Evolutionary conservation across 1,140 invertebrate genomes (phyloP), one percentile per base, ranked within the genome.

Genomic region (Tetragnatha versicolor): DNA sequence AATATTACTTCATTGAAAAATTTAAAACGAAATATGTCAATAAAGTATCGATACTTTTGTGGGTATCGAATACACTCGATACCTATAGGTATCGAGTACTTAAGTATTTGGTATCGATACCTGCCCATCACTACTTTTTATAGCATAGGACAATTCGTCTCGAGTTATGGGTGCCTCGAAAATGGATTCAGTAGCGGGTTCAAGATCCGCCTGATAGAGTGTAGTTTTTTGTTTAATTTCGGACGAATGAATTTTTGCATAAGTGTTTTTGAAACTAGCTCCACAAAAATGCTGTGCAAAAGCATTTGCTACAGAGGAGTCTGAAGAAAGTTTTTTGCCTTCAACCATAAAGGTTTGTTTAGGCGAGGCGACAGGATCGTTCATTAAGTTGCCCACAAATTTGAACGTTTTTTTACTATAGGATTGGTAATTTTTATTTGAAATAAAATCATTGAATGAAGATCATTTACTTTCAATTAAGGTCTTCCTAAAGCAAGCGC

Each of bases 291-390:
- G 42, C 45, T 47, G 65, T 47, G 45, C 45, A 49, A 68, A 68
- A 68, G 42, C 65, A 6, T 49, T 33, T 14, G 42, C 14, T 14
- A 68, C 42, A 31, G 39, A 3, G 31, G 20, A 31, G n/a, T 68
- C 65, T 0, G 65, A 68, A 68, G 42, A 47, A 31, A 68, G 22
- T 17, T 27, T 49, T 49, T 47, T 68, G n/a, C 22, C 27, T 45
- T 68, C 42, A 66, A 45, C 42, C 29, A 25, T 66, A 33, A 66
- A 66, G n/a, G n/a, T n/a, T n/a, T n/a, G n/a, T n/a, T n/a, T n/a
- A n/a, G n/a, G n/a, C n/a, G n/a, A n/a, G n/a, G n/a, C n/a, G n/a
- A n/a, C n/a, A n/a, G n/a, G n/a, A n/a, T n/a, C n/a, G n/a, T n/a
- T n/a, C n/a, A n/a, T n/a, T n/a, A n/a, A n/a, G n/a, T n/a, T n/a